Base-by-base conservation (phyloP, 2,888 invertebrate genomes). In the Agrenia bidenticulata region DNA sequence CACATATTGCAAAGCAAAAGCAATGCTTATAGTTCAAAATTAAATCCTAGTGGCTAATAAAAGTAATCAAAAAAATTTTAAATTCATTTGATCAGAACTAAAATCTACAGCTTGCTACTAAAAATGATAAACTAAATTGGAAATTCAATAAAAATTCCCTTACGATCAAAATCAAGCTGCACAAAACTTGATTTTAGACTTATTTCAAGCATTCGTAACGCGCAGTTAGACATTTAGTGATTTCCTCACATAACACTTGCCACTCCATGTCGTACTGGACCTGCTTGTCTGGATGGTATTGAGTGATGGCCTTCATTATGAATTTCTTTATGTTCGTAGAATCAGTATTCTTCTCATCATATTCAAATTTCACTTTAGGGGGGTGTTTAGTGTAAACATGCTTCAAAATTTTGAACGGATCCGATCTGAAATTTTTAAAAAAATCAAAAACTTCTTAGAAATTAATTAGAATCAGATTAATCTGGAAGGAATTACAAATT, bases 211-310 rank as follows among this genome's bases (percentile, higher is more conserved):
- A 5, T 42, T 62, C 62, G 32, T 63, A 63, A 4, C 56, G 41
- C 2, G 15, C 50, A 17, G 56, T 63, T 9, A 63, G 57, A 15
- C 27, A 32, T 45, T 63, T 63, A 11, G 63, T 63, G 45, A 63
- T 56, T 39, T 63, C 63, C 32, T 50, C 63, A 45, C 50, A 42
- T 2, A 63, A 26, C 21, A 63, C 45, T 23, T 42, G 23, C 63
- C 63, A 63, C 37, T 57, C 57, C 32, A 57, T 63, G 17, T 45
- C 63, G 13, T 45, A 45, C 2, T 15, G 39, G 9, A 24, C 32
- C 32, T 63, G 63, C 17, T 55, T 55, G 21, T 63, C 63, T 11
- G 63, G 63, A 49, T 63, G 63, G 39, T 63, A 63, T 24, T 57
- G 23, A 50, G 39, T 37, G 23, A 63, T 63, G 11, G 63, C 49